Percentiles rank a stretch among this genome's conserved stretches.
phyloP scores from a whole-genome alignment of 2,888 invertebrate genomes.

The Calephelis perditalis region DNA sequence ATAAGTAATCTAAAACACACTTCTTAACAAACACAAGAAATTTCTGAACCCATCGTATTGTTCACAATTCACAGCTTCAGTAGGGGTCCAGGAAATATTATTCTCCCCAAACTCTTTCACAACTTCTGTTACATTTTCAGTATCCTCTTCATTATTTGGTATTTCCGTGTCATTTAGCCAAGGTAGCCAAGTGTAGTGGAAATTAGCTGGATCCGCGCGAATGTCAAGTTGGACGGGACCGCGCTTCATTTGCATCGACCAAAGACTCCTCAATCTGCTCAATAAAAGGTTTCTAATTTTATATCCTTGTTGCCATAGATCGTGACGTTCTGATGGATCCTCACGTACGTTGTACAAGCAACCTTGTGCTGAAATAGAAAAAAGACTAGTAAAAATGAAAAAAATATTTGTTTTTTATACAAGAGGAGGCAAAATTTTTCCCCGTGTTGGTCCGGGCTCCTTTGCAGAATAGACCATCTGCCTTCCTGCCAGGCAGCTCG shows the following conservation, averaged over 20 bases:
- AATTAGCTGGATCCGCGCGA: constrained; percentile 83
- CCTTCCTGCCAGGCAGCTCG: too few species aligned
- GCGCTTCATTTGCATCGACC: constrained; percentile 65
- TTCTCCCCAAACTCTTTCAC: background rate
- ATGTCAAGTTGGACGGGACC: constrained; percentile 64
- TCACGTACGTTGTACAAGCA: constrained; percentile 86
- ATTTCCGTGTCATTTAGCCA: constrained; percentile 54
- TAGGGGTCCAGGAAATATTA: constrained; percentile 36
- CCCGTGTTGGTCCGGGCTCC: too few species aligned
- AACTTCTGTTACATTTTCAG: background rate
- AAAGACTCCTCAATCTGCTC: constrained; percentile 58
- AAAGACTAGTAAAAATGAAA: background rate
- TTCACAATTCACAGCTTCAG: constrained; percentile 47
- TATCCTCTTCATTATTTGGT: constrained; percentile 12
- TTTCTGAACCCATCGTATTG: constrained; percentile 49
- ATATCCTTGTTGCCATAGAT: constrained; percentile 75
- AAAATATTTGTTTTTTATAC: too few species aligned
- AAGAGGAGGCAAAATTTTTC: too few species aligned
- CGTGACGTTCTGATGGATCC: constrained; percentile 89
- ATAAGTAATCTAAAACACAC: constrained; percentile 44
- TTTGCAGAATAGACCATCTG: too few species aligned
- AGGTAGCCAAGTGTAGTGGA: constrained; percentile 84
- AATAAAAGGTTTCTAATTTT: constrained; percentile 62
- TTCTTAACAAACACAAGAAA: constrained; percentile 60
- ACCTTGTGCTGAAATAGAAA: constrained; percentile 69